A percentile compares a stretch with the other conserved stretches of the same genome.
Conservation (phyloP, 2,797 vertebrate species). For the Cheirogaleus major region DNA sequence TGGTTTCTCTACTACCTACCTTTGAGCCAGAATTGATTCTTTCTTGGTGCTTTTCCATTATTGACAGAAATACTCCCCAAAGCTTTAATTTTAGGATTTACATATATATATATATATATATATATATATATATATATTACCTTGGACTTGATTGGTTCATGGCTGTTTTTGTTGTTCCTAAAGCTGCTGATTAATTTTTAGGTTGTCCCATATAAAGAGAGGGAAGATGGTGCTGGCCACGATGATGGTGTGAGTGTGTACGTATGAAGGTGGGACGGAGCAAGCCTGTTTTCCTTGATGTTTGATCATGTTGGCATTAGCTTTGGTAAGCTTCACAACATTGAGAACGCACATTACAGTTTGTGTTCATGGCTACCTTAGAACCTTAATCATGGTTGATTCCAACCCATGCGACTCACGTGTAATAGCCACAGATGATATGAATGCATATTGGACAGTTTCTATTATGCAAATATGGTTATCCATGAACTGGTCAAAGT, state of each 20-base stretch:
- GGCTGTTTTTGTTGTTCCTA: not conserved
- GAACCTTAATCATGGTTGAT: not conserved
- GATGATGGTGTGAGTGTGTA: not conserved
- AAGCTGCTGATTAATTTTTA: not conserved
- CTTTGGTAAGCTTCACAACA: not conserved
- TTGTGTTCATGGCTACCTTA: not conserved
- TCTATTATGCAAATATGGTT: not conserved
- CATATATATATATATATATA: not conserved
- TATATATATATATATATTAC: not conserved
- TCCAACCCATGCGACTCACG: not conserved
- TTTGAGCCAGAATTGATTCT: not conserved
- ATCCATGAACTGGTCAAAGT: not conserved
- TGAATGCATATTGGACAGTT: not conserved
- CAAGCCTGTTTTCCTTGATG: not conserved
- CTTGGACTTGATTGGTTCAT: not conserved
- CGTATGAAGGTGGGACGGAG: not conserved
- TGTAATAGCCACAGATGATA: not conserved
- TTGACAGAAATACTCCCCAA: not conserved
- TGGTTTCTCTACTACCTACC: not conserved
- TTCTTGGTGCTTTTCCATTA: slow-evolving; percentile 16
- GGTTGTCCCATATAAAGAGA: not conserved
- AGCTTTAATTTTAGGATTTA: not conserved
- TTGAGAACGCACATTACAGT: not conserved
- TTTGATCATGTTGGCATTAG: not conserved
- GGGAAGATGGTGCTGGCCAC: not conserved